Evolutionary conservation across 2,888 invertebrate genomes (phyloP).

Genomic region (Liodrosophila aerea): DNA sequence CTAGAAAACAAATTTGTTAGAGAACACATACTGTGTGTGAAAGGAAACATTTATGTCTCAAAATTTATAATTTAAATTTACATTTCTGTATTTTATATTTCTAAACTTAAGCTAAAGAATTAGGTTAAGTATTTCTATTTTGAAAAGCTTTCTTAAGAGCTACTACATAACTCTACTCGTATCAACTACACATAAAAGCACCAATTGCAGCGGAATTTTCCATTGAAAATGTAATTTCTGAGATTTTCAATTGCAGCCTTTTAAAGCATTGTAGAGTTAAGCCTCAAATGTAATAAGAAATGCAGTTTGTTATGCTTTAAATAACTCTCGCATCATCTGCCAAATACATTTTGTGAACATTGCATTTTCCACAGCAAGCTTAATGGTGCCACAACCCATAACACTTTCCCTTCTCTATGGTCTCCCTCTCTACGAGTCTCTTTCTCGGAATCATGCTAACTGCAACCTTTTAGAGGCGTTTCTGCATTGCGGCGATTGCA

Average conservation of each 20-base stretch:
- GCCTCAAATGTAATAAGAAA: conserved; percentile 5
- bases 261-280: neutral
- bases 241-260: conserved; percentile 4
- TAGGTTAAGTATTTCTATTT: no score
- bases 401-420: neutral
- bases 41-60: no score
- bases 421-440: neutral
- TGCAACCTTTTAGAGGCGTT: conserved; percentile 41
- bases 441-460: conserved; percentile 5
- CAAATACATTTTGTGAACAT: conserved; percentile 23
- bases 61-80: no score
- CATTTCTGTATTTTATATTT: no score
- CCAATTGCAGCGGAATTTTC: no score
- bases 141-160: no score
- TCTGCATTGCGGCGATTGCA: conserved; percentile 71
- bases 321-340: conserved; percentile 22
- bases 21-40: conserved; percentile 4
- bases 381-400: conserved; percentile 27
- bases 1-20: neutral
- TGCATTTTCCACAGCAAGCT: conserved; percentile 19
- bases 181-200: no score
- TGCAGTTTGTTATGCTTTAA: conserved; percentile 30
- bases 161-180: no score
- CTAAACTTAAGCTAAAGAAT: no score
- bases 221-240: no score